Conservation (phyloP, 1,140 invertebrate species). For the Colletes latitarsis region DNA sequence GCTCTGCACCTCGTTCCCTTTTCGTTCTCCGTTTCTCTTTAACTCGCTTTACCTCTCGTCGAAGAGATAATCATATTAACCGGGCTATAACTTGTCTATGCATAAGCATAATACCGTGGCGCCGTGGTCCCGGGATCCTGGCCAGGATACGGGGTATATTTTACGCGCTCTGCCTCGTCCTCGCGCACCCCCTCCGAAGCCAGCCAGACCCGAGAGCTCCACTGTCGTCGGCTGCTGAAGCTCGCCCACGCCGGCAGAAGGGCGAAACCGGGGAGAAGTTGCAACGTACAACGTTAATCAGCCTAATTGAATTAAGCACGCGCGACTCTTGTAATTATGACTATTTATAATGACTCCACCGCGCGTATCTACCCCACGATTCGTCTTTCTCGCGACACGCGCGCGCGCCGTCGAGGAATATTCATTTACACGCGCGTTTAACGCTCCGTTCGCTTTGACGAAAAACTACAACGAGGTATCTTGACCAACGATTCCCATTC, state of each 20-base stretch:
- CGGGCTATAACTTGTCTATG: slow-evolving; percentile 79
- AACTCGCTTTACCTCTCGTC: slow-evolving; percentile 63
- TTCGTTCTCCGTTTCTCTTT: slow-evolving; percentile 33
- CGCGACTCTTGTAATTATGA: slow-evolving; percentile 81
- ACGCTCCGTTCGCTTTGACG: slow-evolving; percentile 34
- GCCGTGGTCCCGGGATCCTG: slow-evolving; percentile 74
- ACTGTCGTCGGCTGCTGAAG: slow-evolving; percentile 38
- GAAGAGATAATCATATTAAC: slow-evolving; percentile 81
- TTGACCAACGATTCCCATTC: too few species aligned
- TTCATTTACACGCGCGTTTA: slow-evolving; percentile 65
- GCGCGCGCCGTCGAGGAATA: slow-evolving; percentile 45
- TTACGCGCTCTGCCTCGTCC: slow-evolving; percentile 67
- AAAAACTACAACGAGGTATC: too few species aligned
- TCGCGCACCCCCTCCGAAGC: slow-evolving; percentile 45
- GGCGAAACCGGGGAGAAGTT: slow-evolving; percentile 63
- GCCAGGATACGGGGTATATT: slow-evolving; percentile 78
- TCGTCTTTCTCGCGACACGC: slow-evolving; percentile 13
- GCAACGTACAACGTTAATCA: slow-evolving; percentile 80
- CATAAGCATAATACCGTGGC: slow-evolving; percentile 77
- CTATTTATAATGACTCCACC: slow-evolving; percentile 80
- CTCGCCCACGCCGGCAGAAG: slow-evolving; percentile 44
- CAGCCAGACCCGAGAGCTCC: slow-evolving; percentile 26
- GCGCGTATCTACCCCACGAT: slow-evolving; percentile 45
- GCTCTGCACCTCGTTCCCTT: slow-evolving; percentile 42
- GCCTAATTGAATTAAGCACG: slow-evolving; percentile 81